A percentile compares a stretch with the other conserved stretches of the same genome.
Evolutionary conservation across 2,797 vertebrate genomes (phyloP).

Genomic region (Cossypha caffra): DNA sequence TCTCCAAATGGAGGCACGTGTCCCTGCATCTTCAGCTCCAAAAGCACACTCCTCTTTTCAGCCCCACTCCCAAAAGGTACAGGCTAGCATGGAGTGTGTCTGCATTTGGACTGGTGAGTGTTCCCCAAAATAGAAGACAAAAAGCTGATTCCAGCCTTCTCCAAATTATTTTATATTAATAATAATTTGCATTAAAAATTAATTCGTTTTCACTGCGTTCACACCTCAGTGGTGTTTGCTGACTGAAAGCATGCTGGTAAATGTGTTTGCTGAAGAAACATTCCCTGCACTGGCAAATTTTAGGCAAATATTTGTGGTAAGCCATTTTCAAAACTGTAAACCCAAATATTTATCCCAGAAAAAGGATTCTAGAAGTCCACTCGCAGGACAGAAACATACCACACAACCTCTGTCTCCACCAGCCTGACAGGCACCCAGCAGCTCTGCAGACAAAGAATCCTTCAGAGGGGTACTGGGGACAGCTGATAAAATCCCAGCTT

Average conservation of each 20-base stretch:
- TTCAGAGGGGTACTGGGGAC: not conserved
- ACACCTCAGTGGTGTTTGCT: constrained; percentile 37
- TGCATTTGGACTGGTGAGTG: not conserved
- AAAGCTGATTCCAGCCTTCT: not conserved
- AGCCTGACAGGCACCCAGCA: not conserved
- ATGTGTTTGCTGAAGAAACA: constrained; percentile 68
- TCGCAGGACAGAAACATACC: constrained; percentile 11
- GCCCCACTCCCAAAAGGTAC: not conserved
- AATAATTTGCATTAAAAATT: not conserved
- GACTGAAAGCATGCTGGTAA: constrained; percentile 36
- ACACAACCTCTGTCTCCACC: not conserved
- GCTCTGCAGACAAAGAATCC: not conserved
- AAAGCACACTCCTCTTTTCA: not conserved
- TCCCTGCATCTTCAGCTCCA: fast-evolving
- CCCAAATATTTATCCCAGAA: constrained; percentile 51
- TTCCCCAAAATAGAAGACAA: not conserved
- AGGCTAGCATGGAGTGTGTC: fast-evolving
- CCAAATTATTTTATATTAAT: constrained; percentile 6
- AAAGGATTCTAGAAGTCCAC: constrained; percentile 1
- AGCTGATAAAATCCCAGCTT: not conserved
- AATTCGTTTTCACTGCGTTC: not conserved
- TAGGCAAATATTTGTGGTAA: constrained; percentile 66
- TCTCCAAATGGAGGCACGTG: not conserved
- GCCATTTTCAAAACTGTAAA: constrained; percentile 41
- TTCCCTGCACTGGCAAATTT: constrained; percentile 34